Percentiles rank a stretch among this genome's conserved stretches.
Evolutionary conservation across 2,113 vertebrate species (phyloP).

Genomic region (Chelonoidis abingdonii): DNA sequence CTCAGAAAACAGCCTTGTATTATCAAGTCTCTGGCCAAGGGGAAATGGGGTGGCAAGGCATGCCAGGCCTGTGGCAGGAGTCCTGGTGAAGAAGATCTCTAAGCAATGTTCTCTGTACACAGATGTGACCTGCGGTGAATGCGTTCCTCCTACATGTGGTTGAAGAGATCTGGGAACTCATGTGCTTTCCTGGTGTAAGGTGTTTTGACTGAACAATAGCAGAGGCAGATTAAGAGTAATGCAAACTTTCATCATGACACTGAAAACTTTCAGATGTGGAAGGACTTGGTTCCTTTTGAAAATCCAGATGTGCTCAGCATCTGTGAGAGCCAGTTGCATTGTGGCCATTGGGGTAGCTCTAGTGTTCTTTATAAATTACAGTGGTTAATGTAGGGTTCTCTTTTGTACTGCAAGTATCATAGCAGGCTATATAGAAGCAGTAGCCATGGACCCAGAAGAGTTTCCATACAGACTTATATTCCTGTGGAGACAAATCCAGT

Average conservation of each 20-base stretch:
- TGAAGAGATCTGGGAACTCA: background rate
- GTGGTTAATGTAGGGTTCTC: background rate
- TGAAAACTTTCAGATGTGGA: background rate
- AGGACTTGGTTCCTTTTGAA: background rate
- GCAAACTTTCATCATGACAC: background rate
- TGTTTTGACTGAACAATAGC: background rate
- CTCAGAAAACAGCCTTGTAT: background rate
- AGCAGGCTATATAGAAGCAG: background rate
- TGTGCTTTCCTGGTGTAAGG: background rate
- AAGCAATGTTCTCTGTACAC: background rate
- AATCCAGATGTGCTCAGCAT: background rate
- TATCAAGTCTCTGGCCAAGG: background rate
- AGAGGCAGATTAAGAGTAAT: background rate
- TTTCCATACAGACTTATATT: constrained; percentile 17
- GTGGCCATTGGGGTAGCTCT: background rate
- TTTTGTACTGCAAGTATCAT: constrained; percentile 38
- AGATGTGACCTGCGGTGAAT: background rate
- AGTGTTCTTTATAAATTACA: background rate
- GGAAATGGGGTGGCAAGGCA: background rate
- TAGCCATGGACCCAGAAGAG: background rate
- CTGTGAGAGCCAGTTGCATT: background rate
- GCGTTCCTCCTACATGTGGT: background rate
- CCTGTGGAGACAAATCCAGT: background rate
- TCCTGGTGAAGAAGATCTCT: background rate
- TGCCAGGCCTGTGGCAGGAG: background rate